Base-by-base conservation (phyloP, 23 tunicate species). In the Halocynthia roretzi region DNA sequence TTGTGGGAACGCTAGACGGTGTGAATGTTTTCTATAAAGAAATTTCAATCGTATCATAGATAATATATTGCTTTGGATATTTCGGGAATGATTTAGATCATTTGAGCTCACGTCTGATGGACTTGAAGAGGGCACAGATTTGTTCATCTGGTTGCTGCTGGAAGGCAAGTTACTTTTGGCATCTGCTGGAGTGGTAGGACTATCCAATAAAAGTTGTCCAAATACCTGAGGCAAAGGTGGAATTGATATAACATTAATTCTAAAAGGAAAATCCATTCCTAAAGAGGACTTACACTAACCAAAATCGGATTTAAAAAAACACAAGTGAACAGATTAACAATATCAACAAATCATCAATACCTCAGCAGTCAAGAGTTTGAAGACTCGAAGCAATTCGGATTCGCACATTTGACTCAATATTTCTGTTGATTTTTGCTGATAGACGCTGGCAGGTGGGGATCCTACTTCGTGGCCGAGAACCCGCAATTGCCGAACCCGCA, bases 331-430 rank as follows among this genome's bases (percentile, higher is more conserved):
- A 68, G 31, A n/a, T n/a, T n/a, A n/a, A 15, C 21, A 68, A 17
- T 17, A 68, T 17, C 2, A 19, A 20, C 72, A 68, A 17, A 68
- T 1, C 72, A 17, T 68, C 23, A 51, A 71, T 74, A 80, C 90
- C 78, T 85, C 90, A 5, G 90, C 90, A 10, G 90, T 85, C 7
- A 85, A 70, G 0, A 85, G 80, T 56, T 85, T 85, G 76, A 85
- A 85, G 5, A 80, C 84, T 64, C 80, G 80, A 44, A 85, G 69
- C 53, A 85, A 66, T 72, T 85, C 90, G 7, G 80, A 76, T 66
- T 85, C 90, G 9, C 90, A 85, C 7, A 70, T 80, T 56, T 80
- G 90, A 7, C 84, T 76, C 21, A 78, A 75, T 10, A 85, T 60
- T 10, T 72, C 49, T 4, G 67, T 75, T 31, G 44, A 31, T 0